Conservation (phyloP, 1,140 invertebrate genomes). For the Drosophila sulfurigaster region DNA sequence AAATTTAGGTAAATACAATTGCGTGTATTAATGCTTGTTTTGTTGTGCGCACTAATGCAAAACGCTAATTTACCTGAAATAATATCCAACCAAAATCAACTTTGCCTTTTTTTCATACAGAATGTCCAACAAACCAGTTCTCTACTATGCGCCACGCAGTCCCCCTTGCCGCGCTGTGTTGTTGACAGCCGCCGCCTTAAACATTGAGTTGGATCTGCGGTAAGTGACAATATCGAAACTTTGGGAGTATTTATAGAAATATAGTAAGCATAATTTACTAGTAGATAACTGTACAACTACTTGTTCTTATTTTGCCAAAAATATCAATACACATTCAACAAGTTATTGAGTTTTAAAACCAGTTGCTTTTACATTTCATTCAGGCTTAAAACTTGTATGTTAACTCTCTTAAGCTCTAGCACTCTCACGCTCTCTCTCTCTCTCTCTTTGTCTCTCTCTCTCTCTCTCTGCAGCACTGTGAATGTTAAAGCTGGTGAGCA, state of each 20-base stretch:
- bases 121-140: conserved; percentile 76
- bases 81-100: not conserved
- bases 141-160: conserved; percentile 84
- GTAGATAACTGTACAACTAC: not conserved
- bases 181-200: conserved; percentile 88
- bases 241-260: no score
- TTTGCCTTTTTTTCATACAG: not conserved
- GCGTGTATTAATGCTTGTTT: not conserved
- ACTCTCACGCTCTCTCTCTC: not conserved
- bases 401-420: not conserved
- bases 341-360: conserved; percentile 52
- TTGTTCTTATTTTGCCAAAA: no score
- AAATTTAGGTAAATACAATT: conserved; percentile 10
- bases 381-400: conserved; percentile 19
- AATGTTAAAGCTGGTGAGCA: conserved; percentile 87
- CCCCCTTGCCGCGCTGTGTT: conserved; percentile 88
- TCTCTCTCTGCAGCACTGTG: conserved; percentile 57
- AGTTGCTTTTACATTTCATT: conserved; percentile 32
- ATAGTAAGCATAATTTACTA: not conserved
- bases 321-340: not conserved
- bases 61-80: conserved; percentile 39
- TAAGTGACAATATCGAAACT: no score
- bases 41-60: conserved; percentile 21
- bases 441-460: not conserved
- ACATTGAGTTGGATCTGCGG: conserved; percentile 89